Evolutionary conservation across 2,113 vertebrate genomes (phyloP).

Genomic region (Gnathonemus echidnorhynchus): DNA sequence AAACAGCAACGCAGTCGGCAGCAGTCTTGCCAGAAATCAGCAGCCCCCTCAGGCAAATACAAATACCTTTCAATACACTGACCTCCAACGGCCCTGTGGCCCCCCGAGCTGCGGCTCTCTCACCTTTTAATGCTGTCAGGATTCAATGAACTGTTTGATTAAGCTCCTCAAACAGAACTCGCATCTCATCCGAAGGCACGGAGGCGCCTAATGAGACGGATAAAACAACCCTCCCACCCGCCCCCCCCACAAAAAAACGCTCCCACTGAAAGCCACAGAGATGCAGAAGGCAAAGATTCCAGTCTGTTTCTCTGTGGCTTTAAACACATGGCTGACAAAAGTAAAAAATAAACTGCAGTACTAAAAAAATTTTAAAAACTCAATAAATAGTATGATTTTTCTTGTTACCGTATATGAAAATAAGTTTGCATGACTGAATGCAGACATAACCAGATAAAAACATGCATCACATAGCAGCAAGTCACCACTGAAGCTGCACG

Average conservation of each 20-base stretch:
- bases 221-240: neutral
- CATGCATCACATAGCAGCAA: neutral
- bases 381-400: neutral
- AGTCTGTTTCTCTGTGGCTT: neutral
- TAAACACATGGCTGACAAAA: neutral
- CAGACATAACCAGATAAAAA: neutral
- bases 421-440: neutral
- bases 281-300: neutral
- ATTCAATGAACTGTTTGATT: conserved; percentile 26
- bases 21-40: neutral
- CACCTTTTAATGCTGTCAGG: conserved; percentile 20
- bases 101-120: neutral
- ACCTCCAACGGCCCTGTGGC: conserved; percentile 1
- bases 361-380: neutral
- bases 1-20: neutral
- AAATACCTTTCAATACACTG: conserved; percentile 11
- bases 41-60: conserved; percentile 19
- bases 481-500: neutral
- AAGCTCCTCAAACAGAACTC: conserved; percentile 9
- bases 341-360: neutral
- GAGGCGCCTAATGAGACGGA: neutral
- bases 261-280: neutral
- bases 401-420: neutral
- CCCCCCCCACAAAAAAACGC: neutral
- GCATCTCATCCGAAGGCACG: neutral